These are phyloP conservation scores for Pharmacophagus antenor DNA, from an alignment of 2,888 invertebrate species.

Conservation along the genomic window DNA sequence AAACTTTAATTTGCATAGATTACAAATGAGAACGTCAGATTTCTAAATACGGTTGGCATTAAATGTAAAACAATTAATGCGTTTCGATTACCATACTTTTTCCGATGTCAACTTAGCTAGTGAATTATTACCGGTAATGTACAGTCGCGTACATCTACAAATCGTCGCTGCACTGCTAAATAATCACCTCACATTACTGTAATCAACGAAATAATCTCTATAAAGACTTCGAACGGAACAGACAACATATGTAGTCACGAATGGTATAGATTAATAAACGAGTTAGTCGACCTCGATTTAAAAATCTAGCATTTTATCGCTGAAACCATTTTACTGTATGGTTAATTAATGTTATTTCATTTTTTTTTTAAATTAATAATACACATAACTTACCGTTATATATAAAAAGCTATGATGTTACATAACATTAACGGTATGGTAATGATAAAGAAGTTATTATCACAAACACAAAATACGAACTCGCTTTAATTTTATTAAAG, in stretches of 20 bases:
- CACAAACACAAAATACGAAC: no score
- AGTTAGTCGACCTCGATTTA: background rate
- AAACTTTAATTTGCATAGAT: background rate
- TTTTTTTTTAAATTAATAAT: no score
- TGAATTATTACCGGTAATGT: conserved; percentile 20
- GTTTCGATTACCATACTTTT: conserved; percentile 5
- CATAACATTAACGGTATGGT: no score
- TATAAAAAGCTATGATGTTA: no score
- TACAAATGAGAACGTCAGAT: background rate
- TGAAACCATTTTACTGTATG: no score
- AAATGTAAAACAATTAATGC: background rate
- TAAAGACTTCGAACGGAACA: conserved; percentile 13
- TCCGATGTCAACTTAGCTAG: conserved; percentile 10
- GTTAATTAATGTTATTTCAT: no score
- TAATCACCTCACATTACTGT: conserved; percentile 22
- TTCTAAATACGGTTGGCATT: background rate
- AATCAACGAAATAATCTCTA: conserved; percentile 22
- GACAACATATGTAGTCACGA: conserved; percentile 11
- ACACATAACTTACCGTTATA: no score
- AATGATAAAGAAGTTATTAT: no score
- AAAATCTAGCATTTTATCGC: no score
- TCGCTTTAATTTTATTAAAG: no score
- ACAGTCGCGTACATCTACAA: conserved; percentile 15
- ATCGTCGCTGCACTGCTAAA: conserved; percentile 16
- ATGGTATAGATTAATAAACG: conserved; percentile 7